Evolutionary conservation across 2,797 vertebrate genomes (phyloP).

Genomic region (Coranthus polyacanthus): DNA sequence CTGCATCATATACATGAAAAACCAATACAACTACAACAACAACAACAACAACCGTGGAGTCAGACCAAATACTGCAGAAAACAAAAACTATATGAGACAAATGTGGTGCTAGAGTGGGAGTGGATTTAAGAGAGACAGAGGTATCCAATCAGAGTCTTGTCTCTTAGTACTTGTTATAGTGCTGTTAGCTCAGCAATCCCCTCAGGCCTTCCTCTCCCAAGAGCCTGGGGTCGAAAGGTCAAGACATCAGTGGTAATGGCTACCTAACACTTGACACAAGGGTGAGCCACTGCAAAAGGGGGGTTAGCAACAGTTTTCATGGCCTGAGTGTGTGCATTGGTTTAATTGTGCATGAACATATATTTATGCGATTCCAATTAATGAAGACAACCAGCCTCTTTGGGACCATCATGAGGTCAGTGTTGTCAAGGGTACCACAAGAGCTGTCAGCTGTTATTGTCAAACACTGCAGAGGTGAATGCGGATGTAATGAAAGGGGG

Average conservation of each 20-base stretch:
- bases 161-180: constrained; percentile 38
- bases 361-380: constrained; percentile 16
- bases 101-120: neutral
- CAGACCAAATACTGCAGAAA: constrained; percentile 5
- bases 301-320: constrained; percentile 10
- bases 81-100: neutral
- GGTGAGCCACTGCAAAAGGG: constrained; percentile 31
- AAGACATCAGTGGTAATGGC: constrained; percentile 72
- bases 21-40: too few species aligned
- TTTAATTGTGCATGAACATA: constrained; percentile 38
- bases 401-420: constrained; percentile 60
- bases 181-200: constrained; percentile 54
- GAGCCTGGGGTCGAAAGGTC: constrained; percentile 76
- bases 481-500: constrained; percentile 36
- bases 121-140: constrained; percentile 9
- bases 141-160: constrained; percentile 32
- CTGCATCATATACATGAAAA: constrained; percentile 1
- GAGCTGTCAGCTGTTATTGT: constrained; percentile 59
- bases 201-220: constrained; percentile 62
- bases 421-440: constrained; percentile 66
- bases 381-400: constrained; percentile 34
- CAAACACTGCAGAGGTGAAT: constrained; percentile 42
- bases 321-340: constrained; percentile 20
- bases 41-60: neutral
- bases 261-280: constrained; percentile 83